Evolutionary conservation across 2,113 vertebrate species (phyloP), one percentile per base, ranked within the genome.

Genomic region (Rhinichthys klamathensis): DNA sequence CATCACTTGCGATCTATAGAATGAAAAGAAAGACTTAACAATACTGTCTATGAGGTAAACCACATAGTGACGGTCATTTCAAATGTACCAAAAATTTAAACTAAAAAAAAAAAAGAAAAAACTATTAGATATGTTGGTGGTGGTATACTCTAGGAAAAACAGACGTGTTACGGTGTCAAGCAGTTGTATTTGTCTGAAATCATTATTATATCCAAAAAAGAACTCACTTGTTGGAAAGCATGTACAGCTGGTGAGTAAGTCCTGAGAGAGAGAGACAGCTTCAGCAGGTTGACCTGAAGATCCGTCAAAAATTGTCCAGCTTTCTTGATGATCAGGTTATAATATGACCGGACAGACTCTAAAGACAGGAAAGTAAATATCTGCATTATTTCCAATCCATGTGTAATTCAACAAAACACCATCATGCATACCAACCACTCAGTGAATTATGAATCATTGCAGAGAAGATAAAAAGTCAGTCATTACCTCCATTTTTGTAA

Each of bases 271-370:
- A 99, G 92, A 44, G 98, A 94, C 91, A 98, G 97, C 92, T 95
- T 99, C 85, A 99, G 91, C 0, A 99, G 94, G 88, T 94, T 96
- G 86, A 98, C 91, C 85, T 99, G 97, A 86, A 98, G 94, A 90
- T 96, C 94, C 60, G 96, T 95, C 83, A 99, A 93, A 92, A 99
- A 99, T 87, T 99, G 98, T 27, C 96, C 97, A 16, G 97, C 97
- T 93, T 99, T 99, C 92, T 97, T 99, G 89, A 98, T 89, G 87
- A 99, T 95, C 90, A 99, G 92, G 89, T 95, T 97, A 92, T 98
- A 98, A 91, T 98, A 99, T 5, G 96, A 96, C 87, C 96, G 92
- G 84, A 97, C 96, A 25, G 97, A 97, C 91, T 97, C 98, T 99
- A 89, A 51, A 80, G 87, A 85, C 63, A 46, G 63, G 84, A 85